Evolutionary conservation across 2,888 invertebrate species (phyloP), one percentile per base, ranked within the genome.

Genomic region (Nemurella pictetii): DNA sequence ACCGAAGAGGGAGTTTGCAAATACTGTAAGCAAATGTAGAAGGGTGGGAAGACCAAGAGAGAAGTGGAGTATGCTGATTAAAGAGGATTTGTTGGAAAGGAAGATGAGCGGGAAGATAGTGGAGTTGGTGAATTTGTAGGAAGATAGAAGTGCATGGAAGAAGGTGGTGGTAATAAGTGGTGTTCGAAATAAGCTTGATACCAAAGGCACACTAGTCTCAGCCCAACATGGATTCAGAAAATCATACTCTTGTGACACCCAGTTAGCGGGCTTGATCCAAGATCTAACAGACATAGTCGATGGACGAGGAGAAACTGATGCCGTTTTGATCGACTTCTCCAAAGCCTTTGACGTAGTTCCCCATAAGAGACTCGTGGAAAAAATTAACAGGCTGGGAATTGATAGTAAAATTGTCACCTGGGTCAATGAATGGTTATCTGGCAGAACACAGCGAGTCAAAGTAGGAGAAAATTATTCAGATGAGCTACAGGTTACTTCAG

Each of bases 301-400:
- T 27, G 28, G 28, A 28, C n/a, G 27, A 15, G 77, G 77, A 27
- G 77, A 77, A 27, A 15, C 28, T 26, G 77, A 77, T 27, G 77
- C 77, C 3, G 28, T 77, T 27, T 26, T 27, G 77, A 2, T 77
- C 28, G 77, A 77, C 27, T 77, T 77, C 77, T 77, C 77, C 9
- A 77, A 77, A 15, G 77, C 77, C 28, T 77, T 77, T 77, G 77
- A 77, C 28, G 77, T 27, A 27, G 77, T 77, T 15, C 77, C 77
- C 5, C 77, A 77, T 15, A 27, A 77, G 7, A 28, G 15, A 26
- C 77, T 77, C 25, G 15, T 77, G 27, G 77, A 77, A 15, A 77
- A 77, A 26, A 26, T 74, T n/a, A 74, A 74, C 25, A 12, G 26
- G 5, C 26, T 74, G 25, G 74, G 74, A 74, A 12, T 74, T 15